These are phyloP conservation scores for Dermolepida albohirtum DNA, from an alignment of 2,888 invertebrate genomes.

Conservation along the genomic window DNA sequence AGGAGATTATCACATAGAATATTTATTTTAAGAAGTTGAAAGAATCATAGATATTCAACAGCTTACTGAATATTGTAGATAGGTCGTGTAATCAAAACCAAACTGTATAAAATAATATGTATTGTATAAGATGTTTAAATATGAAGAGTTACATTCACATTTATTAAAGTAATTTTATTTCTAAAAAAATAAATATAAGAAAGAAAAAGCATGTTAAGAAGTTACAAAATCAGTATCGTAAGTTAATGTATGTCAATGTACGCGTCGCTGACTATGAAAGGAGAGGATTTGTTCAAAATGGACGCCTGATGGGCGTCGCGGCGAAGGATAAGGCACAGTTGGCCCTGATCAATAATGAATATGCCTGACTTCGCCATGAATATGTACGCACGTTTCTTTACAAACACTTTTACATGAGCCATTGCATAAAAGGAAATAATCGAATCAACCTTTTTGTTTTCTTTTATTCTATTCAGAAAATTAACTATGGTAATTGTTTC, in stretches of 20 bases:
- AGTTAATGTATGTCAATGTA: slow-evolving; percentile 47
- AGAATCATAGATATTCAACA: no score
- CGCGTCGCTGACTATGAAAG: slow-evolving; percentile 53
- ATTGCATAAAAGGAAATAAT: slow-evolving; percentile 39
- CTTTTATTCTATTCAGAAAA: no score
- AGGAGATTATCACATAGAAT: no score
- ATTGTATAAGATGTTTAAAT: no score
- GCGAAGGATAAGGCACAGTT: slow-evolving; percentile 60
- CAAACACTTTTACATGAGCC: slow-evolving; percentile 30
- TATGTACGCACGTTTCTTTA: slow-evolving; percentile 46
- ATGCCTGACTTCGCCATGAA: slow-evolving; percentile 61
- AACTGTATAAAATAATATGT: no score
- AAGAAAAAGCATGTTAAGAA: slow-evolving; percentile 4
- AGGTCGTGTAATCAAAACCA: no score
- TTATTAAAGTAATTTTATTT: no score
- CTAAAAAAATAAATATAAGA: background rate
- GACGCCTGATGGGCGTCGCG: slow-evolving; percentile 63
- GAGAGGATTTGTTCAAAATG: slow-evolving; percentile 59
- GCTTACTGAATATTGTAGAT: no score
- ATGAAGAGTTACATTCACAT: no score
- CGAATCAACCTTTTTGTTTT: no score
- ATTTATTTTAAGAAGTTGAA: no score
- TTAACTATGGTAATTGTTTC: no score
- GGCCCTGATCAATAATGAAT: slow-evolving; percentile 65
- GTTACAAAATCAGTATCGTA: slow-evolving; percentile 10